These are phyloP conservation scores for Aelia acuminata DNA, from an alignment of 2,888 invertebrate genomes.

Conservation along the genomic window DNA sequence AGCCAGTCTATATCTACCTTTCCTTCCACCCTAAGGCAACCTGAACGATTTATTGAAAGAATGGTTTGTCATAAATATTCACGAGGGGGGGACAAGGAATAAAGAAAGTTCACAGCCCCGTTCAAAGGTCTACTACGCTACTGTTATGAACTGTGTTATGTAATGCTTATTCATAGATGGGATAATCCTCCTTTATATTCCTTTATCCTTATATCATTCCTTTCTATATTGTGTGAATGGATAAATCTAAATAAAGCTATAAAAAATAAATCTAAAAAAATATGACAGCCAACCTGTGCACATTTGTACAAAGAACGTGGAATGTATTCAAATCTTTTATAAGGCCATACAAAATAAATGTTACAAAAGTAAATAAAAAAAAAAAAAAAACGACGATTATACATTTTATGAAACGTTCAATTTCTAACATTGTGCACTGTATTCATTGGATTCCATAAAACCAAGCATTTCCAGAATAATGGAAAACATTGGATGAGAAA, in stretches of 20 bases:
- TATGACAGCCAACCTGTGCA: no score
- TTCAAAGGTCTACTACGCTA: background rate
- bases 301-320: no score
- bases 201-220: background rate
- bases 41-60: background rate
- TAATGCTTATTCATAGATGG: background rate
- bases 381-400: no score
- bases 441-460: no score
- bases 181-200: background rate
- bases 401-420: no score
- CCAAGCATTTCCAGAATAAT: no score
- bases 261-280: no score
- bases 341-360: no score
- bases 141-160: background rate
- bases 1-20: background rate
- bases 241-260: background rate
- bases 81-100: background rate
- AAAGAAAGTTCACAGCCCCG: background rate
- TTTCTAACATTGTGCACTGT: no score
- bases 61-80: background rate
- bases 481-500: no score
- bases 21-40: background rate
- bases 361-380: no score
- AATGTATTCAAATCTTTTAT: no score
- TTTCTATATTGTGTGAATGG: background rate